Evolutionary conservation across 2,113 vertebrate species (phyloP), one percentile per base, ranked within the genome.

Genomic region (Odobenus rosmarus): DNA sequence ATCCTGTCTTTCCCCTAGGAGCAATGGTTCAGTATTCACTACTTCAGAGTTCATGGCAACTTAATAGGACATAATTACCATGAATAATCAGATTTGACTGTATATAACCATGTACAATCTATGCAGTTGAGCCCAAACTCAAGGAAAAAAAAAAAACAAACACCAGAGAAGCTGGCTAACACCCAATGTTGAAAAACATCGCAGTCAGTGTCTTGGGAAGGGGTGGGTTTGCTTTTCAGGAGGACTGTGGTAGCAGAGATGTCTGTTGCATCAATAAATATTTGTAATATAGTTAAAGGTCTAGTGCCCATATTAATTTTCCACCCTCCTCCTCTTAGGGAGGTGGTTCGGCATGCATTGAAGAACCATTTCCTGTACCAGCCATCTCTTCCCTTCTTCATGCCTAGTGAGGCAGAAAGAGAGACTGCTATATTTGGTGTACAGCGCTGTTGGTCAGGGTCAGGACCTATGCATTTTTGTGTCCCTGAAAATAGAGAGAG

Each of bases 61-160:
- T 93, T 84, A 80, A 49, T 80, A 80, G 64, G 80, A 71, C 15
- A 69, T n/a, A 90, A 93, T 93, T n/a, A 42, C 18, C 1, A 7
- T 95, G 31, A 84, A 77, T 77, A 93, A 67, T 80, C 46, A 57
- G 16, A 92, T 19, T 5, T 76, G 42, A 67, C 23, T 95, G 5
- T 96, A 94, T 93, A 53, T 90, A 98, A 97, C 80, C 96, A 98
- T 98, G 97, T 98, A 98, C 94, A 98, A 98, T 97, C 95, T 97
- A 96, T 93, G 88, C 53, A 98, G 86, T 98, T 98, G 95, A 98
- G 93, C 80, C 93, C 91, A 91, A 96, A 97, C 57, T 98, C 94
- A 97, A 94, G 89, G 91, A 57, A 97, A 71, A 97, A 97, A 98
- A 98, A 97, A 33, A 96, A 64, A 97, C 64, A 98, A 97, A 97